These are phyloP conservation scores for Amphimallon solstitiale DNA, from an alignment of 2,888 invertebrate species.

Conservation along the genomic window DNA sequence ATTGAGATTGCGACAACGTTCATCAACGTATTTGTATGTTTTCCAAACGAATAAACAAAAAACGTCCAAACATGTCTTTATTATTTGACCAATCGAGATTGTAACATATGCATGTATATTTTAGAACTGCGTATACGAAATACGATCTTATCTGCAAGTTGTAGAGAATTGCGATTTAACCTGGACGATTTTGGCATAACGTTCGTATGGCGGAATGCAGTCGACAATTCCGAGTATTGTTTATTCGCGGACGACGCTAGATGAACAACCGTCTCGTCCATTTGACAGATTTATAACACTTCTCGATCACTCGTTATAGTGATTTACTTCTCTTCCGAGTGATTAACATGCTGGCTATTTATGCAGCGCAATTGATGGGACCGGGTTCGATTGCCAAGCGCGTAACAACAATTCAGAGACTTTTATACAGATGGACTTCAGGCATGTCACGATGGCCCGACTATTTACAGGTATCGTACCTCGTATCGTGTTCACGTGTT, in stretches of 20 bases:
- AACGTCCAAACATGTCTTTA: no score
- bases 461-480: constrained; percentile 22
- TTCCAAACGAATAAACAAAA: no score
- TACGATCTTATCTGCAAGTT: constrained; percentile 11
- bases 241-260: constrained; percentile 35
- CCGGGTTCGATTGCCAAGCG: constrained; percentile 36
- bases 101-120: no score
- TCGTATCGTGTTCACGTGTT: no score
- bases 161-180: constrained; percentile 13
- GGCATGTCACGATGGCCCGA: constrained; percentile 29
- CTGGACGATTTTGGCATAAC: constrained; percentile 35
- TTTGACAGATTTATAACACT: constrained; percentile 46
- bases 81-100: no score
- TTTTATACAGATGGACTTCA: constrained; percentile 28
- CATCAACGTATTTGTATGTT: no score
- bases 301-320: constrained; percentile 46
- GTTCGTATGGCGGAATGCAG: constrained; percentile 35
- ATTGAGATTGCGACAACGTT: no score
- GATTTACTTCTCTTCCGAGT: constrained; percentile 45
- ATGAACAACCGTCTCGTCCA: constrained; percentile 29
- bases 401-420: constrained; percentile 38
- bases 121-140: neutral
- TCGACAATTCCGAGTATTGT: constrained; percentile 35
- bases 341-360: constrained; percentile 40
- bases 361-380: constrained; percentile 35